A percentile compares a stretch with the other conserved stretches of the same genome.
Evolutionary conservation across 2,888 invertebrate species (phyloP).

Genomic region (Cheilosia urbana): DNA sequence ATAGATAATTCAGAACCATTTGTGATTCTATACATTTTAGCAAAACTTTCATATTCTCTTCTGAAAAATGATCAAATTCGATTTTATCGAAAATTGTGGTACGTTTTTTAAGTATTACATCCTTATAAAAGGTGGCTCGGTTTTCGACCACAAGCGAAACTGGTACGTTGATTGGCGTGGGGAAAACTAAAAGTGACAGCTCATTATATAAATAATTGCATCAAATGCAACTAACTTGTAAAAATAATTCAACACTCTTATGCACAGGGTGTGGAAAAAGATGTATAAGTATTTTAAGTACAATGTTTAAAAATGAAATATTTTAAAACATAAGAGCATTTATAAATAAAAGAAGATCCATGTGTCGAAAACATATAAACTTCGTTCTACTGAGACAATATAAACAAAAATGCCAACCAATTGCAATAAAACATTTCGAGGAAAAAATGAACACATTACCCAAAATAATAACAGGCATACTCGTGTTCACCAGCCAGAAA

Average conservation of each 20-base stretch:
- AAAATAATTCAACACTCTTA: background rate
- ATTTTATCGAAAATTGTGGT: too few species aligned
- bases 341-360: background rate
- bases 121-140: too few species aligned
- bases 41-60: too few species aligned
- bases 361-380: background rate
- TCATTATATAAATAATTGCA: background rate
- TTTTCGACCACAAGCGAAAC: too few species aligned
- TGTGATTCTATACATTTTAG: too few species aligned
- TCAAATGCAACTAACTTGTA: background rate
- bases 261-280: background rate
- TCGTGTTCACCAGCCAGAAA: constrained; percentile 1
- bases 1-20: too few species aligned
- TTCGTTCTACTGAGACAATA: background rate
- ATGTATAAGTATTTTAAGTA: background rate
- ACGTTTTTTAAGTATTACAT: too few species aligned
- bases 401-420: constrained; percentile 6
- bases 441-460: background rate
- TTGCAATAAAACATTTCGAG: background rate
- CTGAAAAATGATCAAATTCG: too few species aligned
- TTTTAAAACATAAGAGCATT: background rate
- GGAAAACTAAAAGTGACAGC: background rate
- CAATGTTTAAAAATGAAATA: too few species aligned
- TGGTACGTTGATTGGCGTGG: too few species aligned
- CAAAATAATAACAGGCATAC: constrained; percentile 11